Base-by-base conservation (phyloP, 2,888 invertebrate genomes). In the Drosophila siamana region DNA sequence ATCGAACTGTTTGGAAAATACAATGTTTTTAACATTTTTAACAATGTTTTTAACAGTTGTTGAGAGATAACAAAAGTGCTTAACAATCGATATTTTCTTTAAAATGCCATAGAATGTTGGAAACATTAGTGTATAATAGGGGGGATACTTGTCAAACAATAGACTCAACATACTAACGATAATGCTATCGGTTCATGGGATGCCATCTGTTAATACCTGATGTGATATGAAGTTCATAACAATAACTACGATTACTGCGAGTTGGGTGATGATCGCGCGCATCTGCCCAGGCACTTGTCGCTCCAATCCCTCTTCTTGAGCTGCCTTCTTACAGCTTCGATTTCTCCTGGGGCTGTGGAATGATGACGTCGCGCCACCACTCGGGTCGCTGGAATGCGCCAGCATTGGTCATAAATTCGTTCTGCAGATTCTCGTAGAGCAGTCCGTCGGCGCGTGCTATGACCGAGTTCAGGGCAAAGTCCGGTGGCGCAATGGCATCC, bases 401-500 rank as follows among this genome's bases (percentile, higher is more conserved):
- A 0, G 94, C 94, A 76, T 94, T 94, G 74, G 94, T 94, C 93
- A 95, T 95, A 91, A 96, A 94, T 69, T 94, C 94, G 68, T 94
- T 94, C 90, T 96, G 95, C 13, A 97, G 93, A 89, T 96, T 95
- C 91, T 96, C 95, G 90, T 81, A 97, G 51, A 91, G 78, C 24
- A 91, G 68, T 71, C 98, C 98, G 93, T 98, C 96, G 26, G 97
- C 95, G 88, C 93, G 94, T 54, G 97, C 98, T 15, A 98, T 93
- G 33, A 96, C 95, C 24, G 98, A 98, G 92, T 97, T 96, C 11
- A 98, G 93, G 33, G 97, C 95, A 90, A 96, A 98, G 92, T 98
- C 98, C 0, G 98, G 96, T 0, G 97, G 97, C 2, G 98, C 96
- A 24, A 98, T 93, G 26, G 96, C 96, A 91, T 98, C 98, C 2